These are phyloP conservation scores for Solenopsis invicta DNA, from an alignment of 1,140 invertebrate genomes.

Conservation along the genomic window DNA sequence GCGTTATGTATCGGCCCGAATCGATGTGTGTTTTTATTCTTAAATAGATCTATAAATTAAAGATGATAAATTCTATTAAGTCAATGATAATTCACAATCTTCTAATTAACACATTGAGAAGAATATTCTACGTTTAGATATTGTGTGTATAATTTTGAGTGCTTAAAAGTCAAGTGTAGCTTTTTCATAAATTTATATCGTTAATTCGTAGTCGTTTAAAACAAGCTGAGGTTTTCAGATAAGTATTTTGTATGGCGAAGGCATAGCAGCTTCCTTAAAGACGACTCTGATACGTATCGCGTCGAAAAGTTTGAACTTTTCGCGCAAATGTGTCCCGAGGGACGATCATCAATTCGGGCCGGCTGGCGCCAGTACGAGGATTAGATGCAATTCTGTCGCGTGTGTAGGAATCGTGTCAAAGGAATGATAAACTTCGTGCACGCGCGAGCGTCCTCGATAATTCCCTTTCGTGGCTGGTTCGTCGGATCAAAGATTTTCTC, in stretches of 20 bases:
- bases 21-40: conserved; percentile 37
- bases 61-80: conserved; percentile 16
- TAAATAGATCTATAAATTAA: too few species aligned
- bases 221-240: not conserved
- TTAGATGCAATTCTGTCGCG: conserved; percentile 60
- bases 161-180: not conserved
- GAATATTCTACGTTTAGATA: not conserved
- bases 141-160: conserved; percentile 1
- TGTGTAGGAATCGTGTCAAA: conserved; percentile 66
- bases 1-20: conserved; percentile 57
- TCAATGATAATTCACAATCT: not conserved
- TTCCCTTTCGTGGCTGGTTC: conserved; percentile 79
- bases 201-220: conserved; percentile 10
- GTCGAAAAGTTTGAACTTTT: not conserved
- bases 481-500: conserved; percentile 81
- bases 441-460: conserved; percentile 62
- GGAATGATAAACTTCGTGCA: conserved; percentile 57
- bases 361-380: conserved; percentile 59
- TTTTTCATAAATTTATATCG: not conserved
- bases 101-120: not conserved
- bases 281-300: not conserved
- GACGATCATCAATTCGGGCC: conserved; percentile 66
- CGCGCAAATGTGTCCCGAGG: conserved; percentile 3
- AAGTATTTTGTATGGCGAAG: not conserved
- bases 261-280: not conserved